Evolutionary conservation across 2,888 invertebrate genomes (phyloP).

Genomic region (Microctonus hyperodae): DNA sequence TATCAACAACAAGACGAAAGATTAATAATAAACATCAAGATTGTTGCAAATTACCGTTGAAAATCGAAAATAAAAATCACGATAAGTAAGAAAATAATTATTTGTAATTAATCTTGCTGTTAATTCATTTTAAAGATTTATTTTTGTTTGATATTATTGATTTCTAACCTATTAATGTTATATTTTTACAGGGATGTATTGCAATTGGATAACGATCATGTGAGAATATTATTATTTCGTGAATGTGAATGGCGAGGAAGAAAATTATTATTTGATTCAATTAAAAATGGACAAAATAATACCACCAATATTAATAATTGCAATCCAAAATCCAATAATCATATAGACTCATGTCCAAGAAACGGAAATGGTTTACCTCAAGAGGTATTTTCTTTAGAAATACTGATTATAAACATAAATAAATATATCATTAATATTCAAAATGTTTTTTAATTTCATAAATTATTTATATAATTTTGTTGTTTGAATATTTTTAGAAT

Average conservation of each 20-base stretch:
- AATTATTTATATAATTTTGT: background rate
- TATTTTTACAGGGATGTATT: slow-evolving; percentile 68
- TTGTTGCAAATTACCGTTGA: slow-evolving; percentile 35
- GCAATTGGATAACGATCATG: slow-evolving; percentile 75
- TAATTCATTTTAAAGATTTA: background rate
- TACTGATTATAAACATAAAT: too few species aligned
- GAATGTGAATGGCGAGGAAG: slow-evolving; percentile 86
- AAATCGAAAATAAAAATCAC: slow-evolving; percentile 38
- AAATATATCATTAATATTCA: background rate
- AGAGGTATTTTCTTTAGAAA: slow-evolving; percentile 33
- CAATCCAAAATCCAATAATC: slow-evolving; percentile 12
- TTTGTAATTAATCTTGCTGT: background rate
- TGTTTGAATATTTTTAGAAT: slow-evolving; percentile 65
- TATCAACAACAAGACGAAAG: slow-evolving; percentile 67
- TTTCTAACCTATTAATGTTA: background rate
- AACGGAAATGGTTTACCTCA: slow-evolving; percentile 35
- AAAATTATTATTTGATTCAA: slow-evolving; percentile 84
- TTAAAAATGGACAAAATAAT: slow-evolving; percentile 69
- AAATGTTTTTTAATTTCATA: background rate
- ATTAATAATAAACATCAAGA: slow-evolving; percentile 51
- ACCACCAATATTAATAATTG: slow-evolving; percentile 30
- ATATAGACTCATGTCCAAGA: slow-evolving; percentile 69
- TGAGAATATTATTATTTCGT: slow-evolving; percentile 82
- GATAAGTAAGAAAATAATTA: slow-evolving; percentile 47
- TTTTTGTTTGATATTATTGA: background rate